Evolutionary conservation across 2,113 vertebrate genomes (phyloP), one percentile per base, ranked within the genome.

Genomic region (Caloenas nicobarica): DNA sequence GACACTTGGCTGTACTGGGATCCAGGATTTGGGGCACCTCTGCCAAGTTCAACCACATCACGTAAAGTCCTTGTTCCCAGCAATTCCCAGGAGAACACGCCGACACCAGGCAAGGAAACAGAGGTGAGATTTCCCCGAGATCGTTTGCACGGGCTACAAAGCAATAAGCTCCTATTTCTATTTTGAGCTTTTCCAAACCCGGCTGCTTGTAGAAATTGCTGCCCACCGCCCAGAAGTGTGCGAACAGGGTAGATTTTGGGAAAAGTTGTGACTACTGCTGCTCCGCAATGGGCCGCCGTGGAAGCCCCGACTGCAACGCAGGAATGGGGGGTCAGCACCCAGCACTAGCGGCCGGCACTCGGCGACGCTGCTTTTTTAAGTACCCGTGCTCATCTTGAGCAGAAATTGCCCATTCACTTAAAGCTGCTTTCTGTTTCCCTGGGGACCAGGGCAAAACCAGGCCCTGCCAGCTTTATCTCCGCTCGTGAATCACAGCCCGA

Each of bases 401-500:
- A 73, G 88, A 82, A 91, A 88, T 58, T 84, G 83, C 88, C 88
- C 94, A 96, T 92, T 94, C 96, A 95, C 92, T 90, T 50, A 18
- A 66, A 74, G 86, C 92, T 62, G 88, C 69, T 83, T 83, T 89
- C 82, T 40, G 92, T 95, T 94, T 93, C 95, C 91, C 56, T 86
- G 74, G 86, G 94, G 88, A 94, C 2, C 0, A 77, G 71, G 44
- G 13, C 1, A 70, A 91, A 94, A 81, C 3, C 88, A 94, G 88
- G 44, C 36, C 17, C 36, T 94, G 88, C 86, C 96, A 94, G 82
- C 95, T 91, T 91, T 93, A 95, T 96, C 95, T 96, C 71, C 6
- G 6, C 62, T 90, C 40, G 10, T 89, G 88, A 95, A 96, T 95
- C 94, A 90, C 51, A 5, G 91, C 85, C 82, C 90, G 36, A 25